Conservation (phyloP, 2,888 invertebrate genomes). For the Adineta ricciae region DNA sequence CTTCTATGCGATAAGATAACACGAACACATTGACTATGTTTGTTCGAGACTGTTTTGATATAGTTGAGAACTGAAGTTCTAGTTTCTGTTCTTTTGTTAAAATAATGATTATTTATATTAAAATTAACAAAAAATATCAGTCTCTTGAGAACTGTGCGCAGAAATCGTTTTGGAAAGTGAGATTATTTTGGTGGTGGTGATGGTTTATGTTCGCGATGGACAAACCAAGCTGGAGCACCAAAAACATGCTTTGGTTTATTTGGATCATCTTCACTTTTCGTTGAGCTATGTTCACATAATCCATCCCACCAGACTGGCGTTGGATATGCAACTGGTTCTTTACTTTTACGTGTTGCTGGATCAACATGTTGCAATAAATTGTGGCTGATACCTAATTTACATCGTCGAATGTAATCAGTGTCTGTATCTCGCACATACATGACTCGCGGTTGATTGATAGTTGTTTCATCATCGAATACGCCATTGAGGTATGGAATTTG, state of each 20-base stretch:
- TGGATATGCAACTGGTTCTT: not conserved
- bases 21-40: no score
- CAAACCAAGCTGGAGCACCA: not conserved
- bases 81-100: not conserved
- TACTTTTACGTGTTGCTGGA: not conserved
- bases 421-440: not conserved
- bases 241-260: not conserved
- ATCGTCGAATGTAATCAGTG: not conserved
- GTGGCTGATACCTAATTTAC: not conserved
- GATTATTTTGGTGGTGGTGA: not conserved
- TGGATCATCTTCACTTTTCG: no score
- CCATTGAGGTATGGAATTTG: constrained; percentile 15
- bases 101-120: not conserved
- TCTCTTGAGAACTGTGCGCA: not conserved
- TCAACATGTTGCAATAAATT: not conserved
- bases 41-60: no score
- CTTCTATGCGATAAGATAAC: no score
- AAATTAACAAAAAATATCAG: not conserved
- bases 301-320: not conserved
- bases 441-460: not conserved
- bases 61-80: no score
- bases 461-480: not conserved
- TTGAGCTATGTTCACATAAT: not conserved
- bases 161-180: not conserved
- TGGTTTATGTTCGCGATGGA: not conserved